phyloP scores from a whole-genome alignment of 2,888 invertebrate species.

The Hirudinaria manillensis region DNA sequence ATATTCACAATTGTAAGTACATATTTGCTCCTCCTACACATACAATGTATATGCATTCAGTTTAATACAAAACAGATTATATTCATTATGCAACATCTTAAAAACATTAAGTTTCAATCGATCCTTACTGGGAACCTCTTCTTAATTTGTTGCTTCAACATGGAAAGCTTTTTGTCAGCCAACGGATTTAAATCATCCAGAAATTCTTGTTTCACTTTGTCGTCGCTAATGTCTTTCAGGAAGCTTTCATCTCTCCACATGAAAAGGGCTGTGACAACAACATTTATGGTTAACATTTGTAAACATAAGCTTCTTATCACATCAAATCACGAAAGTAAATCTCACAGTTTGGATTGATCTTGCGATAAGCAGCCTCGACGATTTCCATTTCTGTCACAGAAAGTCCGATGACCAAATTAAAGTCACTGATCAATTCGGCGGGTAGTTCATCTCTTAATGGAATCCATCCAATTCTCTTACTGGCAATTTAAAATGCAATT shows the following conservation, averaged over 20 bases:
- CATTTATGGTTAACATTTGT: neutral
- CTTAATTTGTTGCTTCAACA: conserved; percentile 29
- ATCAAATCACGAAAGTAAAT: neutral
- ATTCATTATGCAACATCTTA: neutral
- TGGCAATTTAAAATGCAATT: conserved; percentile 21
- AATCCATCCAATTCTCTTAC: conserved; percentile 43
- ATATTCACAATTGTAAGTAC: conserved; percentile 20
- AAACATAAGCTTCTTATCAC: neutral
- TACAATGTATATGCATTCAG: too few relatives aligned
- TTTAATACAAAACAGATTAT: neutral
- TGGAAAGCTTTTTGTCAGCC: conserved; percentile 27
- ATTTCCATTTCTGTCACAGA: conserved; percentile 46
- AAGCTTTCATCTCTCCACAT: conserved; percentile 36
- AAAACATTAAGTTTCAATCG: neutral
- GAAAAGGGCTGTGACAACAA: conserved; percentile 34
- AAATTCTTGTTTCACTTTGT: conserved; percentile 27
- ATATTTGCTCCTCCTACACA: neutral
- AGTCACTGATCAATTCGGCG: conserved; percentile 37
- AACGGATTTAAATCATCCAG: conserved; percentile 18
- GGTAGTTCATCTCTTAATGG: conserved; percentile 39
- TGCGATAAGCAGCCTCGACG: conserved; percentile 42
- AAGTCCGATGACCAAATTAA: conserved; percentile 41
- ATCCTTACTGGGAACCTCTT: conserved; percentile 27
- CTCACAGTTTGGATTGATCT: conserved; percentile 43
- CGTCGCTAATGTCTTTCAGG: conserved; percentile 30